Evolutionary conservation across 2,113 vertebrate genomes (phyloP).

Genomic region (Solea senegalensis): DNA sequence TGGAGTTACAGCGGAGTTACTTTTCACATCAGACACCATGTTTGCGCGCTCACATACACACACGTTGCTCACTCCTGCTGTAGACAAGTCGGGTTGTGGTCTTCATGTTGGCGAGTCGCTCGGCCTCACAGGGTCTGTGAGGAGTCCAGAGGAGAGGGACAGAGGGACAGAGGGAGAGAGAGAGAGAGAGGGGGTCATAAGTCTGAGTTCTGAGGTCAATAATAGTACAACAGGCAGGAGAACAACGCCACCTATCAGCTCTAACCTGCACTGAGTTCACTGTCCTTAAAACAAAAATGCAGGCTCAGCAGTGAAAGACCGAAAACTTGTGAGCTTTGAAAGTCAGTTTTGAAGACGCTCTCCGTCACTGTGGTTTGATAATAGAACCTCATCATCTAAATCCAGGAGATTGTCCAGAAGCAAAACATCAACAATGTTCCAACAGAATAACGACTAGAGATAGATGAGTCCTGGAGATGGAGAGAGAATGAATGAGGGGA

Average conservation of each 20-base stretch:
- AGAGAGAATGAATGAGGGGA: conserved; percentile 55
- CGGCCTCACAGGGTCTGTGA: conserved; percentile 44
- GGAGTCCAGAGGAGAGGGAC: conserved; percentile 30
- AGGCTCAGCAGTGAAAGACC: conserved; percentile 36
- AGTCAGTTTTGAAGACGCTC: conserved; percentile 31
- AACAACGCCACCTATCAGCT: too few relatives aligned
- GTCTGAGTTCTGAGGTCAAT: conserved; percentile 10
- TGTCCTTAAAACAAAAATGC: conserved; percentile 21
- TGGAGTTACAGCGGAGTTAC: background rate
- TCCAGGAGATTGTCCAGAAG: conserved; percentile 47
- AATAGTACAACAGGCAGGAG: background rate
- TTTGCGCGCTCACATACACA: conserved; percentile 23
- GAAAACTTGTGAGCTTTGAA: conserved; percentile 38
- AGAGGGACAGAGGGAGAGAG: background rate
- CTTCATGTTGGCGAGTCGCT: conserved; percentile 40
- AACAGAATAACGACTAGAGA: conserved; percentile 61
- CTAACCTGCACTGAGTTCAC: background rate
- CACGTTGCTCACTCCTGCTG: conserved; percentile 54
- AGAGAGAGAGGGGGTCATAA: conserved; percentile 14
- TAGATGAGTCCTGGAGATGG: conserved; percentile 67
- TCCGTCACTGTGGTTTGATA: conserved; percentile 34
- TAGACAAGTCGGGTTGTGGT: conserved; percentile 40
- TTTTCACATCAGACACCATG: conserved; percentile 7
- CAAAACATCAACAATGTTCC: conserved; percentile 41
- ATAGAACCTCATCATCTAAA: conserved; percentile 47